Conservation (phyloP, 2,797 vertebrate species). For the Lophotriccus pileatus region DNA sequence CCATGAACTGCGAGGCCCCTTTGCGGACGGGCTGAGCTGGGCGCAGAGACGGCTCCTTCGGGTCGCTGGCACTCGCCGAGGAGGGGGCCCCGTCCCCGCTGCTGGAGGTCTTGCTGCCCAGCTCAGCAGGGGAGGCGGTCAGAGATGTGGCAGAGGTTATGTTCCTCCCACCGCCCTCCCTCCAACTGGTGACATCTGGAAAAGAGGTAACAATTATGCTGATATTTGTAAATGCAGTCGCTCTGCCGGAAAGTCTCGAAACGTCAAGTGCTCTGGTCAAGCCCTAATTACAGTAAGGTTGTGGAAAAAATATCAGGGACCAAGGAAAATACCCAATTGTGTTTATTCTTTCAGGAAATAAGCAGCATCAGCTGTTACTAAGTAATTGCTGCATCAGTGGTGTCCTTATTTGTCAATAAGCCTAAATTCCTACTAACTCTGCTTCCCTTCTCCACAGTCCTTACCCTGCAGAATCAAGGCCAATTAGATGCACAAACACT, state of each 20-base stretch:
- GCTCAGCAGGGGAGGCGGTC: conserved; percentile 79
- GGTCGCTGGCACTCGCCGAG: conserved; percentile 73
- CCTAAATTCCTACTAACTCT: neutral
- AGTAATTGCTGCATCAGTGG: neutral
- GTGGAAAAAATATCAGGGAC: neutral
- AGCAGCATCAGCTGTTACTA: neutral
- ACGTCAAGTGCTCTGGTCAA: neutral
- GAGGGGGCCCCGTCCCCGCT: conserved; percentile 76
- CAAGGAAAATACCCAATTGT: neutral
- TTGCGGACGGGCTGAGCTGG: conserved; percentile 88
- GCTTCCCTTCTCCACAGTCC: neutral
- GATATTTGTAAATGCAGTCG: neutral
- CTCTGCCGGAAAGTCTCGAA: neutral
- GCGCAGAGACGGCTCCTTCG: conserved; percentile 90
- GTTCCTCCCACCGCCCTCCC: conserved; percentile 99
- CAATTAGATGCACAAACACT: neutral
- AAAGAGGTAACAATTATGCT: neutral
- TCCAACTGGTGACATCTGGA: conserved; percentile 98
- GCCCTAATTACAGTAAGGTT: neutral
- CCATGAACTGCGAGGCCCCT: conserved; percentile 89
- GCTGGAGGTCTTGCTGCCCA: conserved; percentile 74
- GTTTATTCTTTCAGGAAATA: neutral
- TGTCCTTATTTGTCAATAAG: neutral
- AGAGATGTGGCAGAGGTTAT: conserved; percentile 82
- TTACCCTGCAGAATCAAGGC: neutral